Base-by-base conservation (phyloP, 2,113 vertebrate species). In the Cryptomyrus ogoouensis region DNA sequence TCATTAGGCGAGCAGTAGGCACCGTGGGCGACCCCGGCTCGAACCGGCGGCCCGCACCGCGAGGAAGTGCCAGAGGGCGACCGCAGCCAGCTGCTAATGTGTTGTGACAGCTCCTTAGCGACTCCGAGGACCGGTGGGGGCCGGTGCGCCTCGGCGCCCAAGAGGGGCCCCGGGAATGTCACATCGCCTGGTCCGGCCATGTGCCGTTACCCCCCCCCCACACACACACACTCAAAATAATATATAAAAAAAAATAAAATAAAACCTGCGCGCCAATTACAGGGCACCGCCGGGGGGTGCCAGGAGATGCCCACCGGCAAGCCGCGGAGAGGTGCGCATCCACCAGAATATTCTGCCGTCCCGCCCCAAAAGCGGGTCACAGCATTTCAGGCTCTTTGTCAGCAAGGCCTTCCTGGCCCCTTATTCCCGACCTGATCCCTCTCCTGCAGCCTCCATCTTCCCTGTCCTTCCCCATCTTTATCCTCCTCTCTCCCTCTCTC, bases 71-170 rank as follows among this genome's bases (percentile, higher is more conserved):
- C 97, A 98, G 92, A 93, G 98, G 98, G 97, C 95, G 95, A 96
- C 97, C 97, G 96, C 95, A 96, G 97, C 96, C 97, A 96, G 96
- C 96, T 93, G 95, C 97, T 98, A 97, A 98, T 98, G 97, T 95
- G 94, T 98, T 97, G 96, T 98, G 97, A 99, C 97, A 98, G 97
- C 96, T 96, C 97, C 97, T 97, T 97, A 97, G 97, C 97, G 97
- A 97, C 97, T 98, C 97, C n/a, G 96, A 95, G 83, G 83, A 96
- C 95, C 96, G 96, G 90, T 19, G 90, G 91, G 89, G 88, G 89
- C 15, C 91, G 83, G 88, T 91, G 58, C 74, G 90, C 24, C 44
- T 94, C 94, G 5, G 91, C 94, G 94, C 95, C 95, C 94, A 94
- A 95, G 96, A 95, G 96, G 96, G 95, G 62, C 1, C 93, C 97